A percentile compares a stretch with the other conserved stretches of the same genome.
These are phyloP conservation scores for Arge pagana DNA, from an alignment of 2,888 invertebrate genomes.

Conservation along the genomic window DNA sequence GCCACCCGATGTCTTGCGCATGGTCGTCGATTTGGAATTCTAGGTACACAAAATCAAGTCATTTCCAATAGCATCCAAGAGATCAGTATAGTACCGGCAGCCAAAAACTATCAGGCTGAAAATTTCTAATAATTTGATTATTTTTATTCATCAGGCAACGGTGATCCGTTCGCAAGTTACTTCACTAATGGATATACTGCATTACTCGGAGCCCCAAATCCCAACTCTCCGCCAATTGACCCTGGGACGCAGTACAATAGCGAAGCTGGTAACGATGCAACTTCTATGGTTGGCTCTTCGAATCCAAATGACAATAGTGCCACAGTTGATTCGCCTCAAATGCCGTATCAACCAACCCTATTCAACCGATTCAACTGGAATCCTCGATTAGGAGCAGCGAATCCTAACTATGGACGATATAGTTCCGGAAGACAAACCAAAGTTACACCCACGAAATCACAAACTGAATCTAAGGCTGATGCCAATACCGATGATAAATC, in stretches of 20 bases:
- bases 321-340: background rate
- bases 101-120: background rate
- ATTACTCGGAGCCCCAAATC: too few species aligned
- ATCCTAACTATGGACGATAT: background rate
- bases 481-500: background rate
- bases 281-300: background rate
- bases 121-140: background rate
- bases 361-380: background rate
- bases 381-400: background rate
- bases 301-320: too few species aligned
- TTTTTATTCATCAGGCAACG: constrained; percentile 36
- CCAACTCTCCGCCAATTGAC: too few species aligned
- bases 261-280: background rate
- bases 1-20: constrained; percentile 27
- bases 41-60: background rate
- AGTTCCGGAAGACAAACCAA: background rate
- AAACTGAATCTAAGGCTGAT: background rate
- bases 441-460: background rate
- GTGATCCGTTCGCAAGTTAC: constrained; percentile 43
- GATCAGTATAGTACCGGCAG: background rate
- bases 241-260: too few species aligned
- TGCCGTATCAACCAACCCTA: background rate
- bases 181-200: constrained; percentile 36
- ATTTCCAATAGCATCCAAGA: background rate
- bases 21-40: constrained; percentile 12